Conservation (phyloP, 1,140 invertebrate species). For the Zophobas morio region DNA sequence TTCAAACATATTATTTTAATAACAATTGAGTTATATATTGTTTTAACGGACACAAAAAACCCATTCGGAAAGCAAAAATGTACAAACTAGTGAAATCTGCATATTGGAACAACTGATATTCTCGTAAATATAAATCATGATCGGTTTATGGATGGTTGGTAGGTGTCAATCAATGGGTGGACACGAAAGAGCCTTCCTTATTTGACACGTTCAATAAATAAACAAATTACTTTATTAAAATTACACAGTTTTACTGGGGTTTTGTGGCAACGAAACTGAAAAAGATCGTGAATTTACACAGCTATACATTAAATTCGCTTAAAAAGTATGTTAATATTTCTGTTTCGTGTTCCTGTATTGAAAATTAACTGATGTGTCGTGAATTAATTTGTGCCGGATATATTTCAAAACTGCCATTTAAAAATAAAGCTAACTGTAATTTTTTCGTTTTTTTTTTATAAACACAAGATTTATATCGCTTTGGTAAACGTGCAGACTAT, state of each 20-base stretch:
- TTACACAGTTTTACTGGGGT: background rate
- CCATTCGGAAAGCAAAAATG: background rate
- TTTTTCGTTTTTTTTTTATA: too few relatives aligned
- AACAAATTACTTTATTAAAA: constrained; percentile 1
- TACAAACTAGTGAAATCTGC: background rate
- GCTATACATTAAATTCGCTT: too few relatives aligned
- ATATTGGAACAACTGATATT: constrained; percentile 11
- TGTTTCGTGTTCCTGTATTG: too few relatives aligned
- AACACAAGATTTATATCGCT: too few relatives aligned
- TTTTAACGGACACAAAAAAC: background rate
- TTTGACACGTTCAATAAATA: background rate
- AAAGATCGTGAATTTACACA: too few relatives aligned
- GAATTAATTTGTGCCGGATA: too few relatives aligned
- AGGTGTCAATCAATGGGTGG: constrained; percentile 33
- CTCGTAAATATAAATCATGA: constrained; percentile 2
- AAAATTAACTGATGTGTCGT: too few relatives aligned
- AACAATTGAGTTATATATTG: background rate
- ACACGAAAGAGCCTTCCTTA: constrained; percentile 2
- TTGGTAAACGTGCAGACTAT: too few relatives aligned
- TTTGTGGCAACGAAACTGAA: too few relatives aligned
- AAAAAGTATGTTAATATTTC: too few relatives aligned
- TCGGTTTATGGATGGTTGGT: constrained; percentile 9
- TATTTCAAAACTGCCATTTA: too few relatives aligned
- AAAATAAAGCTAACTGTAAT: too few relatives aligned
- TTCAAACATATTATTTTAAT: constrained; percentile 32